Percentiles rank a stretch among this genome's conserved stretches.
Evolutionary conservation across 2,888 invertebrate species (phyloP).

Genomic region (Drosophila trichaetosa): DNA sequence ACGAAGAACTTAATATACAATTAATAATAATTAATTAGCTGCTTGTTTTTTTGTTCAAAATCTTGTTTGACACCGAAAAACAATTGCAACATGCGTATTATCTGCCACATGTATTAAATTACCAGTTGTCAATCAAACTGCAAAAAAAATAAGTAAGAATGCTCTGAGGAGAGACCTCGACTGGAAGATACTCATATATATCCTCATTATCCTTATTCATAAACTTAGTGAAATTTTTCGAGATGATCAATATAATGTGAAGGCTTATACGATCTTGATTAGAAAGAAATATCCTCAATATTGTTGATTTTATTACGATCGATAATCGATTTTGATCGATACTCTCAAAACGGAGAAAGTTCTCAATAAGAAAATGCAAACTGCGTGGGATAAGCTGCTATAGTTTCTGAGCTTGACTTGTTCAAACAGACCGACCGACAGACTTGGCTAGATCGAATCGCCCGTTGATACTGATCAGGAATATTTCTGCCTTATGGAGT

Average conservation of each 20-base stretch:
- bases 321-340: neutral
- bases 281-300: neutral
- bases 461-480: neutral
- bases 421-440: neutral
- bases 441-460: neutral
- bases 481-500: neutral
- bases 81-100: constrained; percentile 15
- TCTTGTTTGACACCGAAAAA: constrained; percentile 38
- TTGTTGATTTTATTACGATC: neutral
- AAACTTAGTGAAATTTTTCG: too few relatives aligned
- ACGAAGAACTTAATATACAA: constrained; percentile 7
- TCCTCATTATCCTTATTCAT: too few relatives aligned
- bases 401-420: neutral
- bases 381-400: neutral
- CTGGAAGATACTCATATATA: neutral
- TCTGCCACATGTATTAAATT: constrained; percentile 19
- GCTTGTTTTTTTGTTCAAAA: constrained; percentile 7
- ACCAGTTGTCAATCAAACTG: constrained; percentile 14
- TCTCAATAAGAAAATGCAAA: too few relatives aligned
- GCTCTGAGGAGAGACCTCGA: too few relatives aligned
- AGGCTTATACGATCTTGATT: neutral
- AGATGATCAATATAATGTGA: neutral
- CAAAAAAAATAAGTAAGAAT: neutral
- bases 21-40: constrained; percentile 38
- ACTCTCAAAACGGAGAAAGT: neutral